Conservation (phyloP, 2,888 invertebrate species). For the Agrochola lychnidis region DNA sequence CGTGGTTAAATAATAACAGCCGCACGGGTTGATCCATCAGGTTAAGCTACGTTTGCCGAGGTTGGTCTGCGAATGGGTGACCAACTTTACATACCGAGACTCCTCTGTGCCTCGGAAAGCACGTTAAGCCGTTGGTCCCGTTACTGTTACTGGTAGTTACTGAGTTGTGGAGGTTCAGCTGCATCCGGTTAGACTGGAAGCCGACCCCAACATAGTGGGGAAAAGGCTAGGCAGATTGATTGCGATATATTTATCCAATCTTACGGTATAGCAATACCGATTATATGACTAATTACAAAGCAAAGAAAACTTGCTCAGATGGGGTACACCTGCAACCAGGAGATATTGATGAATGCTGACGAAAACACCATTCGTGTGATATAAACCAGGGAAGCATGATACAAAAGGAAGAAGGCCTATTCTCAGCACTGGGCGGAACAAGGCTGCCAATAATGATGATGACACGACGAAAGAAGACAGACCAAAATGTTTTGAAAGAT, state of each 20-base stretch:
- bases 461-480: not conserved
- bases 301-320: not conserved
- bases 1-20: too few relatives aligned
- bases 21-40: too few relatives aligned
- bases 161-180: too few relatives aligned
- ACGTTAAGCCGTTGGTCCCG: too few relatives aligned
- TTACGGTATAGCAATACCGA: not conserved
- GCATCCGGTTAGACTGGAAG: too few relatives aligned
- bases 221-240: too few relatives aligned
- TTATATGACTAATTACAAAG: not conserved
- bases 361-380: not conserved
- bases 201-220: too few relatives aligned
- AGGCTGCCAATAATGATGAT: not conserved
- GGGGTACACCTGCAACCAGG: not conserved
- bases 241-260: not conserved
- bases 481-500: not conserved
- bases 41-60: too few relatives aligned
- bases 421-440: not conserved
- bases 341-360: not conserved
- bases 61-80: too few relatives aligned
- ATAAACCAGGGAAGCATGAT: not conserved
- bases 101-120: too few relatives aligned
- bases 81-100: too few relatives aligned
- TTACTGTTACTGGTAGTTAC: too few relatives aligned
- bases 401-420: not conserved